Base-by-base conservation (phyloP, 2,113 vertebrate species). In the Chaenogobius annularis region DNA sequence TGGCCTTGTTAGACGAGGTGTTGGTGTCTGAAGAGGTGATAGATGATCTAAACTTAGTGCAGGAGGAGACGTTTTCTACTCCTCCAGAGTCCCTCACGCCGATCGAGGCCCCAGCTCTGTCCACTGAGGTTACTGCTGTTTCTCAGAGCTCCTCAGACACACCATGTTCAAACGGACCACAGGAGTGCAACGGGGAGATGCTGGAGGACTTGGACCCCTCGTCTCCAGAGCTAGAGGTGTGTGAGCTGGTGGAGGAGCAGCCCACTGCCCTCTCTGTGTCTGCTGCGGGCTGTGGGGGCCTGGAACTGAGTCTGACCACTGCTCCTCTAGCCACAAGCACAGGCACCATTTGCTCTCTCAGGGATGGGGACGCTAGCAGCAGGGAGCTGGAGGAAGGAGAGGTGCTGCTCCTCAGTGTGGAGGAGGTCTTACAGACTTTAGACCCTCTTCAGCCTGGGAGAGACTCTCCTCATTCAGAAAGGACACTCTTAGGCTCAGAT, bases 1-100 rank as follows among this genome's bases (percentile, higher is more conserved):
- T 96, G 91, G 93, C 94, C 71, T 89, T 98, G 92, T 90, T 99
- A 75, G 96, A 97, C 81, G 96, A 98, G 85, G 96, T 94, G 59
- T 75, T 93, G 0, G 88, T 94, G 1, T 88, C 93, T 78, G 93
- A 88, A 92, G 94, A 77, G 8, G 88, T 88, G 20, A 26, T 70
- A 5, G 84, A 89, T 10, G 81, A 81, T 69, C 20, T 54, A 0
- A 72, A 68, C 13, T 35, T 73, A 7, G 44, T 62, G 10, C 68
- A 82, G 22, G 85, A 87, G 61, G 83, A 87, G 55, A 64, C 35
- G 66, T 84, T 72, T 61, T 63, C 66, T 44, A 73, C 80, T 58
- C 74, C 75, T 19, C 66, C 50, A 0, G 76, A 88, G 67, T 87
- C 93, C 77, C 91, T 94, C 1, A 94, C 94, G 3, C 47, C 84